Conservation (phyloP, 2,888 invertebrate species). For the Schizotus pectinicornis region DNA sequence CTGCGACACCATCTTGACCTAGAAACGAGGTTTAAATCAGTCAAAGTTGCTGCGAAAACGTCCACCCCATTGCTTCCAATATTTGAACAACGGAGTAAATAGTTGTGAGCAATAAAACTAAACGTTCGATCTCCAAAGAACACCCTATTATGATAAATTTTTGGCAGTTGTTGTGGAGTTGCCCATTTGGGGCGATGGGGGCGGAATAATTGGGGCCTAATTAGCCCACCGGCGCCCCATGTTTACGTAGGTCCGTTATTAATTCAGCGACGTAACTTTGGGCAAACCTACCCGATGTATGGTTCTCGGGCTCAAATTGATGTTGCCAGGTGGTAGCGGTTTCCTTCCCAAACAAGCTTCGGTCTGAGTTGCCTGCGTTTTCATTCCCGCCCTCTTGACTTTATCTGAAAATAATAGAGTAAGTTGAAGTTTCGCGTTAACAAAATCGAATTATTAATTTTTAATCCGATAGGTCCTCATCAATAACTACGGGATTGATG, state of each 20-base stretch:
- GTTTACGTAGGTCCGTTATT: slow-evolving; percentile 10
- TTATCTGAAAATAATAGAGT: slow-evolving; percentile 65
- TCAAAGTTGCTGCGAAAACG: not conserved
- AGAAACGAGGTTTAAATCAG: slow-evolving; percentile 31
- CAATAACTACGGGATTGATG: no score
- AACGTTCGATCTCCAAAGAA: no score
- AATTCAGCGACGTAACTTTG: not conserved
- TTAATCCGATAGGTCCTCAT: no score
- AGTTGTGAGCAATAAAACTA: no score
- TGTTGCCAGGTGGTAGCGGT: slow-evolving; percentile 72
- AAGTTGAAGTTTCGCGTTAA: not conserved
- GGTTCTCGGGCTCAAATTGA: slow-evolving; percentile 80
- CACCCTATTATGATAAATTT: no score
- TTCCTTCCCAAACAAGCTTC: slow-evolving; percentile 77
- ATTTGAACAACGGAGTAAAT: no score
- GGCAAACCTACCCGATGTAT: slow-evolving; percentile 71
- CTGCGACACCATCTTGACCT: slow-evolving; percentile 88
- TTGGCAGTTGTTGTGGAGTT: no score
- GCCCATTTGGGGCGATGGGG: no score
- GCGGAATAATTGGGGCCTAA: not conserved
- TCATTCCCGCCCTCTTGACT: slow-evolving; percentile 84
- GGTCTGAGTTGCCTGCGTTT: slow-evolving; percentile 91
- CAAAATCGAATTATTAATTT: not conserved
- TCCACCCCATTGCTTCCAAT: no score
- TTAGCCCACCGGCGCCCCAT: slow-evolving; percentile 5